Conservation (phyloP, 2,888 invertebrate species). For the Mylabris sibirica region DNA sequence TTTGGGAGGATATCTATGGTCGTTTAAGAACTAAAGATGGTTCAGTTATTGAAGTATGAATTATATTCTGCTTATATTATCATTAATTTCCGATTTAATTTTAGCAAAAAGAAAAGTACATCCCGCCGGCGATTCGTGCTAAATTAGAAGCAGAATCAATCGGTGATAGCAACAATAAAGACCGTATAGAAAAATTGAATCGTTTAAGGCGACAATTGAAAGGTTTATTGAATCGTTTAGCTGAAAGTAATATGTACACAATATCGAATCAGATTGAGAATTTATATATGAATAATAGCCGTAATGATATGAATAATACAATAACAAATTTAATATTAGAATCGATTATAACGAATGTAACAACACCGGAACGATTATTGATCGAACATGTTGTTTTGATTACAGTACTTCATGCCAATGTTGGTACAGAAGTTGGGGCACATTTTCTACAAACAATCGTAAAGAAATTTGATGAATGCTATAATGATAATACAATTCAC, state of each 20-base stretch:
- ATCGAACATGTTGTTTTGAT: constrained; percentile 86
- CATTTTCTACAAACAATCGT: constrained; percentile 82
- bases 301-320: constrained; percentile 83
- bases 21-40: constrained; percentile 82
- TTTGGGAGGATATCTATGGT: constrained; percentile 95
- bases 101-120: constrained; percentile 65
- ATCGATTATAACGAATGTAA: constrained; percentile 69
- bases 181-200: constrained; percentile 64
- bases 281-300: constrained; percentile 79
- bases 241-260: constrained; percentile 87
- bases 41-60: constrained; percentile 71
- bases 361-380: constrained; percentile 77
- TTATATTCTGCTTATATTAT: background rate
- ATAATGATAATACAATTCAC: constrained; percentile 59
- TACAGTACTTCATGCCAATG: constrained; percentile 85
- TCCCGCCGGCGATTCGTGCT: constrained; percentile 83
- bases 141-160: constrained; percentile 58
- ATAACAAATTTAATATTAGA: constrained; percentile 75
- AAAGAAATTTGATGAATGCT: constrained; percentile 70
- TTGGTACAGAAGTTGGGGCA: constrained; percentile 91
- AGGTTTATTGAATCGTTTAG: constrained; percentile 83
- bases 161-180: constrained; percentile 58
- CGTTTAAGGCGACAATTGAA: constrained; percentile 83
- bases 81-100: background rate
- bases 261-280: constrained; percentile 81